Conservation (phyloP, 2,888 invertebrate species). For the Diarsia rubi region DNA sequence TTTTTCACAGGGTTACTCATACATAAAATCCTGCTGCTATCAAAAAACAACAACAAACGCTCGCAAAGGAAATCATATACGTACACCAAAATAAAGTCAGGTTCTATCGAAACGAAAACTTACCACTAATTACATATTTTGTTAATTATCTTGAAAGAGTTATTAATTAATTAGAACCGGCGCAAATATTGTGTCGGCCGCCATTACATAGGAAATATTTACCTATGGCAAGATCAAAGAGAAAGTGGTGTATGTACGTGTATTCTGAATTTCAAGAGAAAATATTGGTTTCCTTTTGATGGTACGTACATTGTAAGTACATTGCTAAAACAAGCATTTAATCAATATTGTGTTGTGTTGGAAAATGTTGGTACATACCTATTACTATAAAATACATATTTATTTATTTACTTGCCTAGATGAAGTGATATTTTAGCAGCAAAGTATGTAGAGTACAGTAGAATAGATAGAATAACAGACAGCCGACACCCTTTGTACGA, state of each 20-base stretch:
- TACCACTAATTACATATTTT: conserved; percentile 28
- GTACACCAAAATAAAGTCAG: neutral
- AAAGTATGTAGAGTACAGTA: neutral
- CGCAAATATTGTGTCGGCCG: conserved; percentile 36
- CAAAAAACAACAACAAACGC: no score
- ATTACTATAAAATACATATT: neutral
- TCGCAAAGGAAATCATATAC: neutral
- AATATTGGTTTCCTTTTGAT: neutral
- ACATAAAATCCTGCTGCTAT: no score
- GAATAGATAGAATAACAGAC: no score
- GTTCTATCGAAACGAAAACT: neutral
- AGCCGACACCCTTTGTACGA: no score
- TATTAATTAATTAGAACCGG: conserved; percentile 47
- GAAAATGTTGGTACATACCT: neutral
- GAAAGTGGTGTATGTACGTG: conserved; percentile 1
- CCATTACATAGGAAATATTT: conserved; percentile 16
- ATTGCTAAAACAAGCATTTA: neutral
- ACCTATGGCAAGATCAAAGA: conserved; percentile 43
- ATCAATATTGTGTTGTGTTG: neutral
- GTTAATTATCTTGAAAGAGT: conserved; percentile 47
- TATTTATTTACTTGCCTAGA: neutral
- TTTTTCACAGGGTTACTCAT: no score
- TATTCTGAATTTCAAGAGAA: neutral
- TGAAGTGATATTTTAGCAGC: neutral
- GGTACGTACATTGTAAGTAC: neutral